These are phyloP conservation scores for Empis livida DNA, from an alignment of 2,888 invertebrate genomes.

Conservation along the genomic window DNA sequence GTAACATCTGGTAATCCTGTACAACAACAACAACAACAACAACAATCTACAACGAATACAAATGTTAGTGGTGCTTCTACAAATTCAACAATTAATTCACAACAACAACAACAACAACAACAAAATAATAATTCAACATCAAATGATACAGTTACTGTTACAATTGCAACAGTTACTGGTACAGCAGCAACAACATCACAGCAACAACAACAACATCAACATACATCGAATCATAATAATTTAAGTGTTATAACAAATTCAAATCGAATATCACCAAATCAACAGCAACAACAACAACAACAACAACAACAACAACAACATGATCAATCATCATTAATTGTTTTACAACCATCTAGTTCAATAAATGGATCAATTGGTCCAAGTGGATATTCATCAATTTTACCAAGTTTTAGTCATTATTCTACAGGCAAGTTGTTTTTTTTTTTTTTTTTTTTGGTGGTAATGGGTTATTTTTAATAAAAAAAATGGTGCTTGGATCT, in stretches of 20 bases:
- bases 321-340: slow-evolving; percentile 29
- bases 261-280: slow-evolving; percentile 8
- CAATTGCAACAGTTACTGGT: slow-evolving; percentile 8
- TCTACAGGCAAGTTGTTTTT: slow-evolving; percentile 45
- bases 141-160: slow-evolving; percentile 10
- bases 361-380: slow-evolving; percentile 18
- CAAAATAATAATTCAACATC: slow-evolving; percentile 7
- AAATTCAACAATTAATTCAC: no score
- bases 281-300: slow-evolving; percentile 24
- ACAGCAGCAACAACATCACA: slow-evolving; percentile 12
- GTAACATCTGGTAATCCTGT: slow-evolving; percentile 2
- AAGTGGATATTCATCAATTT: slow-evolving; percentile 44
- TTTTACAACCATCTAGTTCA: slow-evolving; percentile 41
- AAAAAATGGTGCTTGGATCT: no score
- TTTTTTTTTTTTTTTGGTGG: slow-evolving; percentile 3
- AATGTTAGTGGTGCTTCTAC: background rate
- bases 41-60: slow-evolving; percentile 19
- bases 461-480: background rate
- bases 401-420: slow-evolving; percentile 57
- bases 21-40: slow-evolving; percentile 16
- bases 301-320: slow-evolving; percentile 6
- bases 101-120: slow-evolving; percentile 8
- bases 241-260: slow-evolving; percentile 12
- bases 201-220: slow-evolving; percentile 28
- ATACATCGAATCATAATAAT: slow-evolving; percentile 15